Evolutionary conservation across 2,888 invertebrate genomes (phyloP), one percentile per base, ranked within the genome.

Genomic region (Hydroisotoma schaefferi): DNA sequence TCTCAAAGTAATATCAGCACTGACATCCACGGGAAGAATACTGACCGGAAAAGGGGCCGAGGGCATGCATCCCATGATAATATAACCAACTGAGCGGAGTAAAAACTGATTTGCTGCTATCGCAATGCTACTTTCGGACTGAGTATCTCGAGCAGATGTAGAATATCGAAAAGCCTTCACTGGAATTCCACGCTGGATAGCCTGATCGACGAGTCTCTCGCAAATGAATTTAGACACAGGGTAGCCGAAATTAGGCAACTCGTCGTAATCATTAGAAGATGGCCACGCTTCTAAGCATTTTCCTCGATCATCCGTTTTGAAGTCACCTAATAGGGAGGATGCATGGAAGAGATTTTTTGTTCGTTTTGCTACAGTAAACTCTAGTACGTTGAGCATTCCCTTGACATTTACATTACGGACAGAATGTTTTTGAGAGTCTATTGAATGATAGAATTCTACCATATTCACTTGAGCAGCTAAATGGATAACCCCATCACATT

Each of bases 401-500:
- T 15, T 40, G 1, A 61, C 38, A 27, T 61, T 61, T 26, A 61
- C 57, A 23, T 49, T 26, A 12, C 62, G 37, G 18, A 55, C 33
- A 25, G 58, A 55, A 8, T 10, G n/a, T 6, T 44, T 26, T 15
- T 12, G 1, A 29, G 44, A 46, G 2, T 57, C 59, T 8, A 40
- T 38, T 33, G 63, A 59, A 1, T 33, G 2, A 44, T 69, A 69
- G 4, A 27, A 6, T 28, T 69, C 65, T 3, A 57, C 29, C 40
- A 63, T 59, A 38, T 63, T 59, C 8, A 59, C 47, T 38, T 59
- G 55, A 2, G 59, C 61, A 2, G 68, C 65, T 43, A 59, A 57
- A 27, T 68, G 63, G n/a, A 63, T 37, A 1, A 65, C 49, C 0
- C 53, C 57, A 28, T 68, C 63, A 2, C 65, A 55, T 22, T 56